phyloP scores from a whole-genome alignment of 2,797 vertebrate genomes.

The Neolamprologus multifasciatus region DNA sequence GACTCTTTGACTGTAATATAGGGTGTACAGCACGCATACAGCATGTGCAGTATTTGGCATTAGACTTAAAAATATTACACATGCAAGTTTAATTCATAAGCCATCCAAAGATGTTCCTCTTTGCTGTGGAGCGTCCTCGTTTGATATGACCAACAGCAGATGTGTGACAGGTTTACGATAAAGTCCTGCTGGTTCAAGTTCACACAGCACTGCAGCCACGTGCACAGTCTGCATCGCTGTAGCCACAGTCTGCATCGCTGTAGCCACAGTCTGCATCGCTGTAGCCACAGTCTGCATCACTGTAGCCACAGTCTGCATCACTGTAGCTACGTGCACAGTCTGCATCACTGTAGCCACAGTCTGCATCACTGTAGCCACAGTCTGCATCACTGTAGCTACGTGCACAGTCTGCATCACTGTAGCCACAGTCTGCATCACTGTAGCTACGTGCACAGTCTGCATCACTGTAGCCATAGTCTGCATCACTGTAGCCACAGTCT shows the following conservation, averaged over 20 bases:
- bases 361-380: too few species aligned
- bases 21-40: background rate
- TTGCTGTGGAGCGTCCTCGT: background rate
- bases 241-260: too few species aligned
- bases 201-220: too few species aligned
- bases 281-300: too few species aligned
- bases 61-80: background rate
- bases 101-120: background rate
- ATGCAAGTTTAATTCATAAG: background rate
- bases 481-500: too few species aligned
- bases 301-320: background rate
- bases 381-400: too few species aligned
- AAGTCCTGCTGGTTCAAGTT: background rate
- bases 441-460: too few species aligned
- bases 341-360: too few species aligned
- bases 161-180: background rate
- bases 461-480: too few species aligned
- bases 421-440: too few species aligned
- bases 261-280: background rate
- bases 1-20: background rate
- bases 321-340: too few species aligned
- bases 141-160: background rate
- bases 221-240: rapidly evolving
- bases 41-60: background rate
- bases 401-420: too few species aligned